These are phyloP conservation scores for Netelia virgata DNA, from an alignment of 2,888 invertebrate genomes.

Conservation along the genomic window DNA sequence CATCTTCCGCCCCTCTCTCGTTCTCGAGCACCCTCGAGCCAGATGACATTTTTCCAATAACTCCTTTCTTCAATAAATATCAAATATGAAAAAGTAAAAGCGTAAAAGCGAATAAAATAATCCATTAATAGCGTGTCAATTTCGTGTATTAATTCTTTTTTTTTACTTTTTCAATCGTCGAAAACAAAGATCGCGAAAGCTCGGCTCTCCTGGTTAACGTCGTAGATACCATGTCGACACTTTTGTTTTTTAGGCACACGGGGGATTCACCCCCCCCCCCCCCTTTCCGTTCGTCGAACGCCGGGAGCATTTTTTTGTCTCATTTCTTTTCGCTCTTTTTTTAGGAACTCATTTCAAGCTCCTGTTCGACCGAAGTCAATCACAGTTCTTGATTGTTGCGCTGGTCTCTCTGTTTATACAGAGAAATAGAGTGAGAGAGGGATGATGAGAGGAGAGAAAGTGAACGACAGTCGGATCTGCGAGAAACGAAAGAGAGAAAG, in stretches of 20 bases:
- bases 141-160: background rate
- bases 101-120: background rate
- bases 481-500: constrained; percentile 26
- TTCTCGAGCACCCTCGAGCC: too few relatives aligned
- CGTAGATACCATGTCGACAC: background rate
- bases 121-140: background rate
- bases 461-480: constrained; percentile 24
- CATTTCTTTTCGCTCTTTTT: constrained; percentile 27
- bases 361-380: constrained; percentile 76
- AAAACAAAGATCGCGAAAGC: constrained; percentile 14
- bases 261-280: too few relatives aligned
- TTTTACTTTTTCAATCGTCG: too few relatives aligned
- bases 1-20: too few relatives aligned
- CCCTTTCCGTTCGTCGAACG: background rate
- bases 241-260: background rate
- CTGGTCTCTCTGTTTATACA: constrained; percentile 77
- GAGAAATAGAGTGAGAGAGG: constrained; percentile 59
- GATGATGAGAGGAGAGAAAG: constrained; percentile 7
- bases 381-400: constrained; percentile 79
- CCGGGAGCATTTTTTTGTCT: constrained; percentile 5
- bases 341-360: constrained; percentile 54
- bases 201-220: background rate
- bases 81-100: background rate
- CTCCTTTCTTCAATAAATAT: constrained; percentile 2
- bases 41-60: background rate